These are phyloP conservation scores for Lasioglossum zephyrum DNA, from an alignment of 2,888 invertebrate species.

Conservation along the genomic window DNA sequence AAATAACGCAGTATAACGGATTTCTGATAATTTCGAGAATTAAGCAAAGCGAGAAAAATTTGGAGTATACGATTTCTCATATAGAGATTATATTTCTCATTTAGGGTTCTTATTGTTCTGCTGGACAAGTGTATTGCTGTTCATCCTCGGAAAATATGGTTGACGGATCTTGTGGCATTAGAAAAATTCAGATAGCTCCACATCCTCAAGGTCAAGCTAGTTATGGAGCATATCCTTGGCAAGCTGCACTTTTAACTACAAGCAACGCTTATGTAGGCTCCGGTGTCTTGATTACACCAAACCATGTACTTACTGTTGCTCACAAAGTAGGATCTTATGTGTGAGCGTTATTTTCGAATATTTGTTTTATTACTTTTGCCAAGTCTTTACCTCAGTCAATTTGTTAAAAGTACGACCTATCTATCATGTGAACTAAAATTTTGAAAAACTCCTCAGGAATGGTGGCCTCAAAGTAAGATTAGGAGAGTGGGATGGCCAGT, in stretches of 20 bases:
- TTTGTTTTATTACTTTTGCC: neutral
- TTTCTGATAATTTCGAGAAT: neutral
- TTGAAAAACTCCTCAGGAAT: slow-evolving; percentile 59
- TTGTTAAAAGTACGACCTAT: neutral
- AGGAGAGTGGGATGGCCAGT: slow-evolving; percentile 91
- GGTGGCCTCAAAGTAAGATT: slow-evolving; percentile 88
- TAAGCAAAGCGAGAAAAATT: neutral
- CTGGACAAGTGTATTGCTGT: slow-evolving; percentile 72
- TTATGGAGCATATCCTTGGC: slow-evolving; percentile 81
- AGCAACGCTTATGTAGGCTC: slow-evolving; percentile 75
- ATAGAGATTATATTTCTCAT: slow-evolving; percentile 3
- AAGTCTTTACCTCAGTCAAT: neutral
- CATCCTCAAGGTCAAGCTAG: slow-evolving; percentile 74
- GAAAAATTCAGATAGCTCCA: slow-evolving; percentile 68
- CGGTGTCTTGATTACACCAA: slow-evolving; percentile 81
- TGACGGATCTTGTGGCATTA: slow-evolving; percentile 73
- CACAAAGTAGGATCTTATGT: slow-evolving; percentile 83
- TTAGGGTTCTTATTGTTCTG: slow-evolving; percentile 63
- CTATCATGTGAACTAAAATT: neutral
- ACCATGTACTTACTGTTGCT: slow-evolving; percentile 85
- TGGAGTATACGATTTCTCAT: neutral
- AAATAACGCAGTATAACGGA: neutral
- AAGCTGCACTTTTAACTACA: slow-evolving; percentile 73
- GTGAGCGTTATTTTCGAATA: slow-evolving; percentile 69
- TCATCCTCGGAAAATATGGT: slow-evolving; percentile 33